A percentile compares a stretch with the other conserved stretches of the same genome.
These are phyloP conservation scores for Andrena marginata DNA, from an alignment of 2,888 invertebrate species.

Conservation along the genomic window DNA sequence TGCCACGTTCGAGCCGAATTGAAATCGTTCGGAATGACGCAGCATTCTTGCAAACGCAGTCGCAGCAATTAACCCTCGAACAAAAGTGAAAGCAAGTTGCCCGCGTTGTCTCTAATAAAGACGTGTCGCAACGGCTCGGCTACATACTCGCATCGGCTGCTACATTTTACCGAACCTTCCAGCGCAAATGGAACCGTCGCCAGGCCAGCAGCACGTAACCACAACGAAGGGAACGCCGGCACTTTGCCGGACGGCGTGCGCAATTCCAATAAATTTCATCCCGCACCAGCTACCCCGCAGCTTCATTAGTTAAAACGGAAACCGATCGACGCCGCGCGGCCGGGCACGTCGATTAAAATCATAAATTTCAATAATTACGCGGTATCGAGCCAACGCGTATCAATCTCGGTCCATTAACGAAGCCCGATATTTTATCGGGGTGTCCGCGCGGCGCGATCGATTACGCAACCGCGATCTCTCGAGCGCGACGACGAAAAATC, in stretches of 20 bases:
- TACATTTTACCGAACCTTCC: background rate
- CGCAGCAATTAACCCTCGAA: background rate
- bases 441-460: conserved; percentile 31
- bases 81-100: conserved; percentile 22
- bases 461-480: conserved; percentile 39
- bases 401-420: conserved; percentile 45
- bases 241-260: background rate
- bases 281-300: background rate
- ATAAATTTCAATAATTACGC: conserved; percentile 41
- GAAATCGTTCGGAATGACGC: too few relatives aligned
- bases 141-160: background rate
- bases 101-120: conserved; percentile 5
- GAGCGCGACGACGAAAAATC: conserved; percentile 39
- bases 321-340: background rate
- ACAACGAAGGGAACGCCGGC: background rate
- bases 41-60: background rate
- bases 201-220: background rate
- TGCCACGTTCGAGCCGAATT: too few relatives aligned
- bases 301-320: conserved; percentile 21
- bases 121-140: conserved; percentile 3
- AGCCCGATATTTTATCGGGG: conserved; percentile 41
- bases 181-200: background rate
- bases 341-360: conserved; percentile 26
- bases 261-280: conserved; percentile 25
- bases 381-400: conserved; percentile 25